Conservation (phyloP, 2,797 vertebrate species). For the Rhyacichthys aspro region DNA sequence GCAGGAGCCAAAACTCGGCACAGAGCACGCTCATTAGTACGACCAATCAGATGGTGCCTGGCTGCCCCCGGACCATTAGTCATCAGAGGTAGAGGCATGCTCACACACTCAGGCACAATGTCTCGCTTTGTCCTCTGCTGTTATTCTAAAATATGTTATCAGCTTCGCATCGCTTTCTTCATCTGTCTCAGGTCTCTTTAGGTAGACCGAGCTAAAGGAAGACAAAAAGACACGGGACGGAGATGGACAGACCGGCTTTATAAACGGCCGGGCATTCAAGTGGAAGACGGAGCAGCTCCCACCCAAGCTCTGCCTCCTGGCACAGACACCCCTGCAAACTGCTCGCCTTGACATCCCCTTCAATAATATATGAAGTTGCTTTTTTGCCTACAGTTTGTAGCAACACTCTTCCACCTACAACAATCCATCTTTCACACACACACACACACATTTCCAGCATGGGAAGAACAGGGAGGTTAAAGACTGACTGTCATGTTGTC, state of each 20-base stretch:
- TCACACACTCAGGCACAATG: constrained; percentile 59
- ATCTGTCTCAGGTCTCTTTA: constrained; percentile 19
- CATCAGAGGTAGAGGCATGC: constrained; percentile 81
- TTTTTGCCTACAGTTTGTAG: constrained; percentile 86
- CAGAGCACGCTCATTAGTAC: constrained; percentile 94
- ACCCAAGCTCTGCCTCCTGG: constrained; percentile 79
- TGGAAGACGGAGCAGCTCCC: constrained; percentile 85
- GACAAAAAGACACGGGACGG: constrained; percentile 18
- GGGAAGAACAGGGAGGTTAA: constrained; percentile 14
- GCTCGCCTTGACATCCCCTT: constrained; percentile 83
- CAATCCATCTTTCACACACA: constrained; percentile 21
- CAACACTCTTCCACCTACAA: constrained; percentile 57
- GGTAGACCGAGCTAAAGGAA: constrained; percentile 5
- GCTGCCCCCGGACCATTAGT: constrained; percentile 89
- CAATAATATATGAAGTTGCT: constrained; percentile 88
- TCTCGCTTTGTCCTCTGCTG: constrained; percentile 46
- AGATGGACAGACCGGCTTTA: constrained; percentile 63
- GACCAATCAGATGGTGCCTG: constrained; percentile 87
- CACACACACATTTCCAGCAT: constrained; percentile 27
- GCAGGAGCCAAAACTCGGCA: constrained; percentile 87
- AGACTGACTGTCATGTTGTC: not conserved
- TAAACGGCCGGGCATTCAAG: constrained; percentile 88
- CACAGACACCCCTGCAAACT: constrained; percentile 82
- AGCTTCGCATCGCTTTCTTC: constrained; percentile 1
- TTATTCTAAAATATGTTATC: constrained; percentile 38